Conservation (phyloP, 2,113 vertebrate species). For the Bambusicola thoracicus region DNA sequence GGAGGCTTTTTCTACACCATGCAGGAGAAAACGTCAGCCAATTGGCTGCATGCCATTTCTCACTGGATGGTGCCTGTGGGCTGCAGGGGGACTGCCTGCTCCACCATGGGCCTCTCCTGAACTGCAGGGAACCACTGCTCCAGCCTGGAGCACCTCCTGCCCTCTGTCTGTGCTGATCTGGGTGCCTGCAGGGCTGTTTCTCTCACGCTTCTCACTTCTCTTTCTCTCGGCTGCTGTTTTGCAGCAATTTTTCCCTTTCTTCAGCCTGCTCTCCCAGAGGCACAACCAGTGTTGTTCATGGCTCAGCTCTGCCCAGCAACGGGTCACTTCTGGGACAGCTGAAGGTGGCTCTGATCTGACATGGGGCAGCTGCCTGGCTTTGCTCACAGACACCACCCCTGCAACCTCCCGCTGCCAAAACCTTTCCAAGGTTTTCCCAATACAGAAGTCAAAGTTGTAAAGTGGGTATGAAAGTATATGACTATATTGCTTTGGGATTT, state of each 20-base stretch:
- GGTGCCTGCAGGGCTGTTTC: background rate
- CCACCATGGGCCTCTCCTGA: background rate
- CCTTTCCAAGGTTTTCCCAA: background rate
- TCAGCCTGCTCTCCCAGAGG: background rate
- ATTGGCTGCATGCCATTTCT: background rate
- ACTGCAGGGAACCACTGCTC: background rate
- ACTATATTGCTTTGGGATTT: background rate
- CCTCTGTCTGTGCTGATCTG: background rate
- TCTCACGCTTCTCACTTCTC: background rate
- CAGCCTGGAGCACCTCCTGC: background rate
- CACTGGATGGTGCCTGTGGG: background rate
- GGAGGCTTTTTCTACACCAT: background rate
- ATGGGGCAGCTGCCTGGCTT: background rate
- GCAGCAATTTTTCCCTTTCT: background rate
- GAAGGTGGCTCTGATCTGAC: background rate
- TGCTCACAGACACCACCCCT: background rate
- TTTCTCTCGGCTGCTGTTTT: no score
- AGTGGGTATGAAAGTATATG: background rate
- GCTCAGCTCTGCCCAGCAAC: background rate
- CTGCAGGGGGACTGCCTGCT: background rate
- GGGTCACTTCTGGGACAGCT: background rate
- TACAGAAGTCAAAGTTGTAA: background rate
- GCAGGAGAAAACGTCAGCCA: background rate
- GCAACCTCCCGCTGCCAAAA: background rate
- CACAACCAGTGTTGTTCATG: background rate